Base-by-base conservation (phyloP, 2,888 invertebrate genomes). In the Conistra vaccinii region DNA sequence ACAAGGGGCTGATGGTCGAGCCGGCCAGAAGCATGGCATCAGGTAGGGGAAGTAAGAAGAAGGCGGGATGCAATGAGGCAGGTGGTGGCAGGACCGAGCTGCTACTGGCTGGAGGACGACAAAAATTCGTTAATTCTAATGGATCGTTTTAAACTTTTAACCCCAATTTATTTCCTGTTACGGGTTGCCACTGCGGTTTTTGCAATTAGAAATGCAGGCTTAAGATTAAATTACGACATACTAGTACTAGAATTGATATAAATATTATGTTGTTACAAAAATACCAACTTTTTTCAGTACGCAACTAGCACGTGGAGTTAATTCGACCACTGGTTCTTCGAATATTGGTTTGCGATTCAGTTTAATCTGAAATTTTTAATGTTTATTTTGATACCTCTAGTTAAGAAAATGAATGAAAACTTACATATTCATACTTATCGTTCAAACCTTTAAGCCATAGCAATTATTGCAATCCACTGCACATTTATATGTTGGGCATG, bases 11-110 rank as follows among this genome's bases (percentile, higher is more conserved):
- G 91, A 89, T 0, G 94, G 83, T 5, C 95, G 85, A 0, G 94
- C 89, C 0, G 96, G 95, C 96, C 95, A 96, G 90, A 86, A 96
- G 83, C 96, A 96, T 0, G 96, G 96, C 94, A 94, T 94, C 67
- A 95, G 86, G 85, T 94, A 96, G 0, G 96, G 95, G 83, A 94
- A 96, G 84, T 92, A 93, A 0, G 92, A 87, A 0, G 95, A 93
- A 0, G 96, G 96, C 0, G 95, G 95, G 2, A 92, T 69, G 87
- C 96, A 96, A 14, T 80, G 92, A 0, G 96, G 96, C 0, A 85
- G 42, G 86, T 96, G 96, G 78, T 91, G 87, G 85, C 96, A 96
- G 4, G 91, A 83, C 0, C 95, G 89, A 3, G 95, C 93, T 76
- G 91, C 89, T 63, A 91, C 63, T 3, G 96, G 96, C 96, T 96